Evolutionary conservation across 92 coral and sea anemone species (phyloP).

Genomic region (Blastomussa wellsi): DNA sequence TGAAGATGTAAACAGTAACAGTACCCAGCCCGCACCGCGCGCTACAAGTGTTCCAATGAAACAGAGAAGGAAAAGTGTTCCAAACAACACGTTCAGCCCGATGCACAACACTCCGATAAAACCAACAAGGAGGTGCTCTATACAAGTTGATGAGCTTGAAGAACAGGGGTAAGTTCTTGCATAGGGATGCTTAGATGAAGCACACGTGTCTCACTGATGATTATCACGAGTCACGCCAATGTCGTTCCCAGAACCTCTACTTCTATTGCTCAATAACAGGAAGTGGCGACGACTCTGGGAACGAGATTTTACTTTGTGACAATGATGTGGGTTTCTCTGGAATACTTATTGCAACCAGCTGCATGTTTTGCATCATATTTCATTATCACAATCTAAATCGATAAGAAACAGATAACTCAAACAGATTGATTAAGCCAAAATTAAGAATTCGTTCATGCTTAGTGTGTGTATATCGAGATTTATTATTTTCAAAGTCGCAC

Average conservation of each 20-base stretch:
- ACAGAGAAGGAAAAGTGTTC: conserved; percentile 41
- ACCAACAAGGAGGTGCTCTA: conserved; percentile 15
- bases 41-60: conserved; percentile 11
- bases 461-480: too few relatives aligned
- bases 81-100: conserved; percentile 18
- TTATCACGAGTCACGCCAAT: not conserved
- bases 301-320: too few relatives aligned
- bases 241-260: not conserved
- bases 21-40: not conserved
- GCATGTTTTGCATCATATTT: not conserved
- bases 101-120: not conserved
- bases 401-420: not conserved
- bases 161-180: conserved; percentile 30
- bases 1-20: not conserved
- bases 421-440: too few relatives aligned
- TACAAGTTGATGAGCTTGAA: conserved; percentile 42
- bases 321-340: too few relatives aligned
- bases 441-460: too few relatives aligned
- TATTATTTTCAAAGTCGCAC: too few relatives aligned
- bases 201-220: not conserved
- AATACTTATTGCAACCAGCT: too few relatives aligned
- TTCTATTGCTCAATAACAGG: not conserved
- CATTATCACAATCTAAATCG: not conserved
- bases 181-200: not conserved
- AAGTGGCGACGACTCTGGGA: not conserved